Evolutionary conservation across 2,888 invertebrate genomes (phyloP).

Genomic region (Melanostoma scalare): DNA sequence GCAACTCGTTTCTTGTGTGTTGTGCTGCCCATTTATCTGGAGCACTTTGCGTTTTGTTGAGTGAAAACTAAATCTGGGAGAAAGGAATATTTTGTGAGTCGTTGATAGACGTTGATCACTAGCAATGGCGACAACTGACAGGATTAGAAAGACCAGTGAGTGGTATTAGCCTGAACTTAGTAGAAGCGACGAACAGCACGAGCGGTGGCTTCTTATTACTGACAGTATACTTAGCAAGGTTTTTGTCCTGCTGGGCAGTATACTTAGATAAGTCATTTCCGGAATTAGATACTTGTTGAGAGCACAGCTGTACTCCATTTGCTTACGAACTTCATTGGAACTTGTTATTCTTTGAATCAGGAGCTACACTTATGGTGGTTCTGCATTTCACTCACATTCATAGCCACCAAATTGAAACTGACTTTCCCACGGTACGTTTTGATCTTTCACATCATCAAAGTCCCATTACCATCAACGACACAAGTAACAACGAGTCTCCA

Average conservation of each 20-base stretch:
- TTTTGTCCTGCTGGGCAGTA: constrained; percentile 5
- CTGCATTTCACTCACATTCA: too few relatives aligned
- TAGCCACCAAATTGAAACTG: too few relatives aligned
- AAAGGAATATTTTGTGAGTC: constrained; percentile 16
- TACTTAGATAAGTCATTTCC: constrained; percentile 19
- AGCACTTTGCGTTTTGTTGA: constrained; percentile 36
- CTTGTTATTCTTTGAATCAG: too few relatives aligned
- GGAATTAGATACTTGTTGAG: constrained; percentile 21
- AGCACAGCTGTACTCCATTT: too few relatives aligned
- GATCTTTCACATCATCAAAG: constrained; percentile 45
- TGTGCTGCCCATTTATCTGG: constrained; percentile 27
- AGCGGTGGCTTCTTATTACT: constrained; percentile 4
- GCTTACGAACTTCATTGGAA: too few relatives aligned
- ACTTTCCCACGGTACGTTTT: constrained; percentile 27
- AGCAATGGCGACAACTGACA: constrained; percentile 36
- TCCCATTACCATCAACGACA: constrained; percentile 28
- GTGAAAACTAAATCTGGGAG: constrained; percentile 18
- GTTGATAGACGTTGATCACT: constrained; percentile 36
- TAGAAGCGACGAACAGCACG: constrained; percentile 33
- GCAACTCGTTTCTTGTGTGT: constrained; percentile 44
- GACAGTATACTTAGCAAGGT: neutral
- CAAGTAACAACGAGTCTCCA: constrained; percentile 33
- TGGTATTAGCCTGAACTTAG: constrained; percentile 17
- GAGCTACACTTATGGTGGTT: too few relatives aligned
- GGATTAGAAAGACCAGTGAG: constrained; percentile 40